These are phyloP conservation scores for Perognathus longimembris DNA, from an alignment of 2,113 vertebrate genomes.

Conservation along the genomic window DNA sequence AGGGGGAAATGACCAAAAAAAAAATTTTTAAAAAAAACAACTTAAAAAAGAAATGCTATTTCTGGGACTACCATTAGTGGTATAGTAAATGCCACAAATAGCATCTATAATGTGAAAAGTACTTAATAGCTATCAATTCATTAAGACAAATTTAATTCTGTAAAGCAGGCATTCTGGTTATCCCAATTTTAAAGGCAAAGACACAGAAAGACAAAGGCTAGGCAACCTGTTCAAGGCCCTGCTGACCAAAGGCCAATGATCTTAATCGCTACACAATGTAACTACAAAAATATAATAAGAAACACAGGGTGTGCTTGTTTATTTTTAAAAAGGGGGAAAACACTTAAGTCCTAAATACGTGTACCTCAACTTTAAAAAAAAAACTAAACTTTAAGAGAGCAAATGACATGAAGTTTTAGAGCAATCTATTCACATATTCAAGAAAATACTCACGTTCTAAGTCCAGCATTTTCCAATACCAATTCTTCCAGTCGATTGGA, in stretches of 20 bases:
- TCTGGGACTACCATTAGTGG: too few relatives aligned
- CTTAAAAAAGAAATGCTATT: neutral
- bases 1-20: neutral
- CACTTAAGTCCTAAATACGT: neutral
- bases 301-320: neutral
- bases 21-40: neutral
- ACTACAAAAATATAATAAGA: too few relatives aligned
- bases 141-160: neutral
- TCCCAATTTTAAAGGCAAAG: neutral
- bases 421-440: neutral
- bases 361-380: neutral
- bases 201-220: neutral
- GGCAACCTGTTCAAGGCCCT: neutral
- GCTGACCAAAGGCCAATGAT: neutral
- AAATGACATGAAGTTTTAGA: neutral
- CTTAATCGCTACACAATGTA: too few relatives aligned
- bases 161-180: neutral
- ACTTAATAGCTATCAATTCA: neutral
- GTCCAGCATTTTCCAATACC: slow-evolving; percentile 96
- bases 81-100: neutral
- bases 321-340: neutral
- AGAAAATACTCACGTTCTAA: slow-evolving; percentile 92
- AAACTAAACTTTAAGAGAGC: neutral
- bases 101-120: neutral
- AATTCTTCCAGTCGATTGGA: slow-evolving; percentile 95